A percentile compares a stretch with the other conserved stretches of the same genome.
These are phyloP conservation scores for Rhagoletis zephyria DNA, from an alignment of 1,140 invertebrate genomes.

Conservation along the genomic window DNA sequence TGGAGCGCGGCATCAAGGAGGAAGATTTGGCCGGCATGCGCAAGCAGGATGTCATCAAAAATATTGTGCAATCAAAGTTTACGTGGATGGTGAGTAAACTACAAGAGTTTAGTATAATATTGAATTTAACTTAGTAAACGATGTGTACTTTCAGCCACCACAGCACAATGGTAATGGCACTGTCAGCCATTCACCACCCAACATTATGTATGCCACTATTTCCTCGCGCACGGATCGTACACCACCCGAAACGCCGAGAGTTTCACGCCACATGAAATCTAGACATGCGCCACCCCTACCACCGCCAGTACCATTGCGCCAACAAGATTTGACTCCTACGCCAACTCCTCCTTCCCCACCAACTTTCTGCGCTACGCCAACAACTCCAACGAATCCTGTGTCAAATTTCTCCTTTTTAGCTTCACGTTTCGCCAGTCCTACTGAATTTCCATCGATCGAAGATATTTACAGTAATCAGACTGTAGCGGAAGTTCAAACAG, in stretches of 20 bases:
- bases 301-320: constrained; percentile 13
- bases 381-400: not conserved
- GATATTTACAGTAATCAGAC: constrained; percentile 11
- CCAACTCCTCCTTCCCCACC: constrained; percentile 59
- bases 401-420: constrained; percentile 65
- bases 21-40: constrained; percentile 63
- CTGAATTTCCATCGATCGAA: constrained; percentile 42
- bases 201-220: constrained; percentile 66
- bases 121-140: not conserved
- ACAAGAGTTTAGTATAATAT: not conserved
- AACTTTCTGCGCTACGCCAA: constrained; percentile 48
- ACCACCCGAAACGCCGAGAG: not conserved
- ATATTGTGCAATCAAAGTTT: constrained; percentile 68
- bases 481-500: not conserved
- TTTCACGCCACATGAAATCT: constrained; percentile 56
- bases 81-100: constrained; percentile 65
- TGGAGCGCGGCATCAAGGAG: constrained; percentile 66
- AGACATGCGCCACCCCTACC: constrained; percentile 59
- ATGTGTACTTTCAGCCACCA: not conserved
- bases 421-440: constrained; percentile 63
- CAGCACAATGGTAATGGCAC: constrained; percentile 19
- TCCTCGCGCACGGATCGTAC: constrained; percentile 61
- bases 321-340: not conserved
- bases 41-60: constrained; percentile 63
- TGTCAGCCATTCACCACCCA: constrained; percentile 2